phyloP scores from a whole-genome alignment of 2,797 vertebrate genomes.

The Gobio occitaniae region DNA sequence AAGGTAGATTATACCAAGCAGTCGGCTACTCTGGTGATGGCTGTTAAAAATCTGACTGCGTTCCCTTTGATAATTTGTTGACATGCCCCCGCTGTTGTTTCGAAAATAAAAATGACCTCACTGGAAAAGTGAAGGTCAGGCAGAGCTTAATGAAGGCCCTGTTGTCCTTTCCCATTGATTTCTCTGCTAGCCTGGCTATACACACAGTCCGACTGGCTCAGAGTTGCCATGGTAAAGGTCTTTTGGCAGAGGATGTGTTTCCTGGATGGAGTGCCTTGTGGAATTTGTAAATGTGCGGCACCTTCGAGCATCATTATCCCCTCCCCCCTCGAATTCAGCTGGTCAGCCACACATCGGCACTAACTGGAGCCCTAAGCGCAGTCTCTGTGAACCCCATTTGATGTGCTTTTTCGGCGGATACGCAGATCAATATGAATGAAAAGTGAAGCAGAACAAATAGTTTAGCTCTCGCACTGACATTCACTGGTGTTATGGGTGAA shows the following conservation, averaged over 20 bases:
- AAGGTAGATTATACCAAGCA: slow-evolving; percentile 66
- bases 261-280: slow-evolving; percentile 59
- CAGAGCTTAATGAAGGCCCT: slow-evolving; percentile 74
- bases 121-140: slow-evolving; percentile 71
- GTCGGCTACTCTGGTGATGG: slow-evolving; percentile 62
- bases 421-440: slow-evolving; percentile 39
- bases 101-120: slow-evolving; percentile 74
- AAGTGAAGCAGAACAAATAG: slow-evolving; percentile 25
- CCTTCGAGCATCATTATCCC: slow-evolving; percentile 62
- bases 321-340: slow-evolving; percentile 6
- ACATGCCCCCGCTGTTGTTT: slow-evolving; percentile 72
- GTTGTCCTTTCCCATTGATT: slow-evolving; percentile 72
- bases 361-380: slow-evolving; percentile 10
- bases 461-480: slow-evolving; percentile 40
- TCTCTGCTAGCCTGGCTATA: slow-evolving; percentile 56
- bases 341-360: neutral
- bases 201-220: slow-evolving; percentile 57
- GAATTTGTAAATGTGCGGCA: slow-evolving; percentile 62
- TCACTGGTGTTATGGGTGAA: slow-evolving; percentile 40
- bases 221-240: slow-evolving; percentile 66
- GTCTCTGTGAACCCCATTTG: slow-evolving; percentile 27
- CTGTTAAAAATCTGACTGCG: slow-evolving; percentile 68
- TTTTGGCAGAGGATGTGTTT: slow-evolving; percentile 60
- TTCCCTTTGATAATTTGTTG: slow-evolving; percentile 75
- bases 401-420: slow-evolving; percentile 20